A percentile compares a stretch with the other conserved stretches of the same genome.
These are phyloP conservation scores for Callipepla californica DNA, from an alignment of 2,113 vertebrate genomes.

Conservation along the genomic window DNA sequence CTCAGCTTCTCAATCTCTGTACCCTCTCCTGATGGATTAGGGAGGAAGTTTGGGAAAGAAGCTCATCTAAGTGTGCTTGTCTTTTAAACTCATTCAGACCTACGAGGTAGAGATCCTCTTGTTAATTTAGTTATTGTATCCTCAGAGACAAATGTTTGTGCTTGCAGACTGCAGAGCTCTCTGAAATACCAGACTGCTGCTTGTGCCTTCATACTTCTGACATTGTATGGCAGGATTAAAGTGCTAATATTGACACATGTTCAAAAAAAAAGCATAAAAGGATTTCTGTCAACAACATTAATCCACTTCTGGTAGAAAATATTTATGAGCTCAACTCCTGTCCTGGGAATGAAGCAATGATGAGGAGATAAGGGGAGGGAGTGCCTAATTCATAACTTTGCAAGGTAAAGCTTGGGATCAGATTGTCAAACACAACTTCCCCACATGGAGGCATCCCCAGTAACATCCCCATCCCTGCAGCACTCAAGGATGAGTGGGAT, in stretches of 20 bases:
- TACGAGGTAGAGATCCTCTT: background rate
- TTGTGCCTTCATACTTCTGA: background rate
- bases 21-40: background rate
- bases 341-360: background rate
- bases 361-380: background rate
- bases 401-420: conserved; percentile 18
- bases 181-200: conserved; percentile 8
- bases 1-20: background rate
- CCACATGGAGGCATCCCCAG: too few relatives aligned
- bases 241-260: background rate
- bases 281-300: background rate
- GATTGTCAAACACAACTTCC: background rate
- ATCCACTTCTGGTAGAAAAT: background rate
- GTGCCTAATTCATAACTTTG: background rate
- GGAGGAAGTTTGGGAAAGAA: background rate
- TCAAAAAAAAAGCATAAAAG: background rate
- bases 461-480: too few relatives aligned
- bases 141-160: background rate
- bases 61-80: background rate
- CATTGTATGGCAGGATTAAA: background rate
- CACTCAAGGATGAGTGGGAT: too few relatives aligned
- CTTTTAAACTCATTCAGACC: background rate
- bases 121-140: background rate
- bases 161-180: background rate
- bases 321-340: background rate